Conservation (phyloP, 1,140 invertebrate species). For the Drosophila setifemur region DNA sequence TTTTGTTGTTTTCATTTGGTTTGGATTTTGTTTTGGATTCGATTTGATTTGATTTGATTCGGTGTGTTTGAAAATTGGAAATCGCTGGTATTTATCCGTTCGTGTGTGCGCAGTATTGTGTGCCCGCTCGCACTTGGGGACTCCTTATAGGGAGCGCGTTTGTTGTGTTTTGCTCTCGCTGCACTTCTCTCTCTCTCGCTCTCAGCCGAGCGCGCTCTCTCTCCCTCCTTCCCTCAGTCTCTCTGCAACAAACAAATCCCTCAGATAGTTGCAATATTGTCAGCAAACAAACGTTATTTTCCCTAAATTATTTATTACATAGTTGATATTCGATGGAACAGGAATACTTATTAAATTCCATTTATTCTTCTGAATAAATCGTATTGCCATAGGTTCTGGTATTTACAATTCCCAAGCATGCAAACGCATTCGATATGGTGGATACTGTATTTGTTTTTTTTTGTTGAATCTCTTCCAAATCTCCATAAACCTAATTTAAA, state of each 20-base stretch:
- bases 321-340: no score
- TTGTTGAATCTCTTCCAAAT: no score
- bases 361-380: no score
- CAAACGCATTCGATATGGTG: no score
- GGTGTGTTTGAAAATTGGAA: conserved; percentile 47
- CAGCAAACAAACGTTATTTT: neutral
- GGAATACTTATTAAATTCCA: no score
- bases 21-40: conserved; percentile 21
- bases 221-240: neutral
- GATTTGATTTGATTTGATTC: conserved; percentile 49
- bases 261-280: conserved; percentile 31
- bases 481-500: no score
- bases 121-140: conserved; percentile 58
- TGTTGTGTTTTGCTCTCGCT: conserved; percentile 74
- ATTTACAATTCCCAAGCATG: no score
- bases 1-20: conserved; percentile 23
- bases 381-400: no score
- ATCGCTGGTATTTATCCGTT: conserved; percentile 10
- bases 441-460: no score
- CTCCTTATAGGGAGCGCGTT: conserved; percentile 42
- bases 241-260: conserved; percentile 24
- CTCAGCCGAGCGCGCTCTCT: neutral
- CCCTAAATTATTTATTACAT: no score
- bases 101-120: conserved; percentile 46
- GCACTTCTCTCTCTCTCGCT: conserved; percentile 44